A percentile compares a stretch with the other conserved stretches of the same genome.
Evolutionary conservation across 2,888 invertebrate species (phyloP).

Genomic region (Myathropa florea): DNA sequence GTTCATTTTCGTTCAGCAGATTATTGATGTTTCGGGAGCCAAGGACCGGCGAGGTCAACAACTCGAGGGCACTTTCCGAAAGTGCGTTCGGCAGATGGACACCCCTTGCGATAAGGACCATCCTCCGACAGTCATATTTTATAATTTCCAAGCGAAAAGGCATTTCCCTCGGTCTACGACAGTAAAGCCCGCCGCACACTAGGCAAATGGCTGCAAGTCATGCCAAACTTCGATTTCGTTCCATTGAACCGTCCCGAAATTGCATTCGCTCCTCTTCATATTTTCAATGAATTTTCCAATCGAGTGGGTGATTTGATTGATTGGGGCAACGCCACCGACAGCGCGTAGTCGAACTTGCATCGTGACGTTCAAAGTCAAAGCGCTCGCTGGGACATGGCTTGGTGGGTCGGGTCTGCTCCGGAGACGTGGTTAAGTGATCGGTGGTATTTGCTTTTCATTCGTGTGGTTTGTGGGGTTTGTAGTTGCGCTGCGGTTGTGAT

Average conservation of each 20-base stretch:
- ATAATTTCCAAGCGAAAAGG: not conserved
- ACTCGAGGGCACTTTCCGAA: not conserved
- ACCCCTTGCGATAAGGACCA: not conserved
- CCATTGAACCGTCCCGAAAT: not conserved
- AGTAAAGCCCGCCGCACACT: not conserved
- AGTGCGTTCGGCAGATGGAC: not conserved
- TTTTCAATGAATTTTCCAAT: slow-evolving; percentile 44
- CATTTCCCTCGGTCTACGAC: not conserved
- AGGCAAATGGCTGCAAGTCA: slow-evolving; percentile 11
- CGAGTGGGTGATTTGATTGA: slow-evolving; percentile 37
- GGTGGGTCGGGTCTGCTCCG: not conserved
- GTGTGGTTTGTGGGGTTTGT: not conserved
- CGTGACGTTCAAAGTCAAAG: too few relatives aligned
- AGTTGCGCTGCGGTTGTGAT: not conserved
- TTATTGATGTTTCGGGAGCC: slow-evolving; percentile 1
- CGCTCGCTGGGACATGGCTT: not conserved
- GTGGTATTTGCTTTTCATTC: slow-evolving; percentile 7
- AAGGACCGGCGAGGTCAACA: slow-evolving; percentile 13
- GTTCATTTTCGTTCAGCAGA: not conserved
- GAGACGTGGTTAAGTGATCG: not conserved
- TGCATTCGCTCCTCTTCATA: slow-evolving; percentile 22
- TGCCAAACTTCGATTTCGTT: slow-evolving; percentile 16
- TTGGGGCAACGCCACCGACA: slow-evolving; percentile 2
- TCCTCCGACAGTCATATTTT: slow-evolving; percentile 10
- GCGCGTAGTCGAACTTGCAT: not conserved